Conservation (phyloP, 1,140 invertebrate species). For the Arion vulgaris region DNA sequence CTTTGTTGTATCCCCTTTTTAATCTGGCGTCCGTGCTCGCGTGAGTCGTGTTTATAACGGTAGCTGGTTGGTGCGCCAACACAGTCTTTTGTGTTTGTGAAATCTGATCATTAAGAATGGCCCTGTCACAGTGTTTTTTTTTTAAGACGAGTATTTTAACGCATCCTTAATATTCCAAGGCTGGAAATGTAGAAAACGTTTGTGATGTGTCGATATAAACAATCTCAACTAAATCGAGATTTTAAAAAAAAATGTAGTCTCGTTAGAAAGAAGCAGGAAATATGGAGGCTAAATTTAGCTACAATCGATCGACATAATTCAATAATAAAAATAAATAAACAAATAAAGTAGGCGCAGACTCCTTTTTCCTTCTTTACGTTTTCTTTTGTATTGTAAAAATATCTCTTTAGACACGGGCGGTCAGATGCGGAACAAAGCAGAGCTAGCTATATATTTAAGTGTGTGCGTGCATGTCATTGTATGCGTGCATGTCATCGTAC, state of each 20-base stretch:
- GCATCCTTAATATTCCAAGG: neutral
- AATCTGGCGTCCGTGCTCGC: neutral
- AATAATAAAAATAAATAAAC: neutral
- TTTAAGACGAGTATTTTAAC: neutral
- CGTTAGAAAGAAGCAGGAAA: neutral
- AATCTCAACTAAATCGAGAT: neutral
- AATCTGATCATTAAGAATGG: too few relatives aligned
- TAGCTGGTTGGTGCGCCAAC: neutral
- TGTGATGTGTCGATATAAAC: neutral
- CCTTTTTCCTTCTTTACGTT: neutral
- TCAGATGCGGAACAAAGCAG: neutral
- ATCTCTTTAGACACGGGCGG: neutral
- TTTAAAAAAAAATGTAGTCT: neutral
- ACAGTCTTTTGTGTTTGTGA: neutral
- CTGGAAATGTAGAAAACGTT: neutral
- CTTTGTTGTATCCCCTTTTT: neutral
- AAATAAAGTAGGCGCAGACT: neutral
- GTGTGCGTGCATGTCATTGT: too few relatives aligned
- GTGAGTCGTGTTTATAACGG: neutral
- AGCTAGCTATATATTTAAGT: too few relatives aligned
- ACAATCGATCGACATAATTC: constrained; percentile 5
- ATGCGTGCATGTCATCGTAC: too few relatives aligned
- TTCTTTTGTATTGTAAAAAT: neutral
- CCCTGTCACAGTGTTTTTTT: neutral
- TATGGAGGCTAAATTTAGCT: neutral